Base-by-base conservation (phyloP, 1,140 invertebrate species). In the Drosophila hydei region DNA sequence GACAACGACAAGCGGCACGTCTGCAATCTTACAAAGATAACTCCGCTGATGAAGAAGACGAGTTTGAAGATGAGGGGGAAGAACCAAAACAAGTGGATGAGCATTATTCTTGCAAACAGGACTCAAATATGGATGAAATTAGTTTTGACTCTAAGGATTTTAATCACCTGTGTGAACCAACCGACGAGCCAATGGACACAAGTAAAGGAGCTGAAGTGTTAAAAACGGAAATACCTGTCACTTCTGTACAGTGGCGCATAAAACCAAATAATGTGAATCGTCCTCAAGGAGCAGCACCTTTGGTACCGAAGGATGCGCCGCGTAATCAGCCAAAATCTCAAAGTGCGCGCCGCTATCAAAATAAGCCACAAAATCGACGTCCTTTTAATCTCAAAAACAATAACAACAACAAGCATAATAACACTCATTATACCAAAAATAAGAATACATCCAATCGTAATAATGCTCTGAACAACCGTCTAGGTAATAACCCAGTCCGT, bases 141-240 rank as follows among this genome's bases (percentile, higher is more conserved):
- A 45, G 45, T 6, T 87, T 33, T 36, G 81, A 85, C 27, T 51
- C 63, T 4, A 45, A 60, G 11, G 83, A 87, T 1, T 88, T 87
- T 4, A 55, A 87, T 27, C 54, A 72, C 16, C 6, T 62, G 3
- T 81, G 64, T 23, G 47, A 54, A 1, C 55, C 50, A 6, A 9
- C 45, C 7, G 21, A 51, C 4, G 6, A 36, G 16, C 2, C 42
- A 21, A 43, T 45, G 16, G 14, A 9, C 5, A 4, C 9, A 18
- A 36, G 2, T n/a, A 9, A 47, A 6, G 18, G 9, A 11, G 14
- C 9, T 8, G 0, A 5, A 19, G 8, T 2, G 14, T 4, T 12
- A 18, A 6, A 8, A n/a, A 25, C 27, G 6, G 23, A 51, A 11
- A 14, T 36, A 1, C 33, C 55, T 2, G n/a, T 33, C 6, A 51